Percentiles rank a stretch among this genome's conserved stretches.
phyloP scores from a whole-genome alignment of 2,888 invertebrate species.

The Neoscelio sp. region DNA sequence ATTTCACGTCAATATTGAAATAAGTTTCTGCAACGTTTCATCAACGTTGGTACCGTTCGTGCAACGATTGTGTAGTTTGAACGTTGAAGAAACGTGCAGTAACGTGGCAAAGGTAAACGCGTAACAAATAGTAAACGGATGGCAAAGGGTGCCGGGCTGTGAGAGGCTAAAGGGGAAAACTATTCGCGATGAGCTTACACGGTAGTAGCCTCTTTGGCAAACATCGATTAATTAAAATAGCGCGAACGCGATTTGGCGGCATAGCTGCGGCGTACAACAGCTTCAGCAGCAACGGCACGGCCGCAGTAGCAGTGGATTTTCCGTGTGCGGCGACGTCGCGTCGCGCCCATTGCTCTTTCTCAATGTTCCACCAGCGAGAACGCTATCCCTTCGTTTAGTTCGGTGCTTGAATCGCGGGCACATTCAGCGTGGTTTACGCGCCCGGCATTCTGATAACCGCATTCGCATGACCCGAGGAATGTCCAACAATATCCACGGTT shows the following conservation, averaged over 20 bases:
- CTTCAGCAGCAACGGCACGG: constrained; percentile 73
- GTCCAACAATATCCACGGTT: constrained; percentile 72
- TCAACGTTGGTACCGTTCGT: too few species aligned
- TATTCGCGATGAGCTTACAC: constrained; percentile 56
- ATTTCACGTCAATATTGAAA: too few species aligned
- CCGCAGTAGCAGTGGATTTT: constrained; percentile 76
- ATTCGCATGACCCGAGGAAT: constrained; percentile 81
- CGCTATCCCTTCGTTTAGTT: constrained; percentile 69
- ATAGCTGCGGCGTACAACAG: constrained; percentile 77
- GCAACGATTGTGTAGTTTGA: too few species aligned
- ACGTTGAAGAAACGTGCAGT: background rate
- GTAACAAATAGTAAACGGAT: constrained; percentile 3
- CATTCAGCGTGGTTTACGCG: constrained; percentile 82
- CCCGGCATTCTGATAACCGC: constrained; percentile 82
- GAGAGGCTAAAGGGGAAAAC: constrained; percentile 26
- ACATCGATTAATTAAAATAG: constrained; percentile 81
- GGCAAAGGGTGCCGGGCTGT: background rate
- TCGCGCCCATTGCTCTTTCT: constrained; percentile 69
- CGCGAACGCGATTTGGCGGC: constrained; percentile 79
- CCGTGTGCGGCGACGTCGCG: constrained; percentile 69
- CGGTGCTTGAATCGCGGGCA: constrained; percentile 74
- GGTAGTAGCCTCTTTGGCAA: constrained; percentile 56
- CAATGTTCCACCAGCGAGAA: constrained; percentile 50
- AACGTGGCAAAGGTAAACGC: constrained; percentile 7
- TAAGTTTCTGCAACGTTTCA: too few species aligned